Evolutionary conservation across 2,797 vertebrate genomes (phyloP), one percentile per base, ranked within the genome.

Genomic region (Zenarchopterus dispar): DNA sequence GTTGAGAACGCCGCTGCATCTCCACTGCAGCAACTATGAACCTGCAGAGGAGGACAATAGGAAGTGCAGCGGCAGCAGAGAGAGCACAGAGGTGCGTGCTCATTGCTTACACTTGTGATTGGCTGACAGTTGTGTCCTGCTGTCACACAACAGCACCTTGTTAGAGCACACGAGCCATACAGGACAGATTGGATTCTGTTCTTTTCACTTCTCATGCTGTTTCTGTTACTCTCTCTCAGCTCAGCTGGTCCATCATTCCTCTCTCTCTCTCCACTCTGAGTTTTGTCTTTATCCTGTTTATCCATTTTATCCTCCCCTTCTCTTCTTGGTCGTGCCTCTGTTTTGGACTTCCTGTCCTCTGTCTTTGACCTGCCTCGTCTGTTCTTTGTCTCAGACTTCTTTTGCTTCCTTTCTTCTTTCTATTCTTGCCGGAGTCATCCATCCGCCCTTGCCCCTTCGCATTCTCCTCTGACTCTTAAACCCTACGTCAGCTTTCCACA

Each of bases 21-120:
- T 85, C 62, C 61, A 77, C 84, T 85, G 87, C 85, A 78, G 82
- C 61, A 84, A 57, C 55, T 67, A 54, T 75, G 62, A 59, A 23
- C 17, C 21, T 53, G 54, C 59, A 50, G 54, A 47, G 56, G 43
- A 78, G 75, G 75, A 75, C 64, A 63, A 82, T 54, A 43, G 53
- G 51, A 56, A 28, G 53, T 23, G 54, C 36, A 67, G 58, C 0
- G 48, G 52, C 51, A 23, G 21, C 16, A 0, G 22, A 48, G 50
- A 23, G 53, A 44, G 41, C 51, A 11, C 49, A 67, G 60, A 57
- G 66, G 22, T 62, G 22, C 43, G 6, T 13, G 51, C 39, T 45
- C 52, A 6, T 70, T 56, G 0, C 65, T 63, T 55, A 5, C 52
- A 60, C 67, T 57, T 42, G 15, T 54, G 75, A 81, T 74, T 81